Base-by-base conservation (phyloP, 2,888 invertebrate species). In the Megalurothrips usitatus region DNA sequence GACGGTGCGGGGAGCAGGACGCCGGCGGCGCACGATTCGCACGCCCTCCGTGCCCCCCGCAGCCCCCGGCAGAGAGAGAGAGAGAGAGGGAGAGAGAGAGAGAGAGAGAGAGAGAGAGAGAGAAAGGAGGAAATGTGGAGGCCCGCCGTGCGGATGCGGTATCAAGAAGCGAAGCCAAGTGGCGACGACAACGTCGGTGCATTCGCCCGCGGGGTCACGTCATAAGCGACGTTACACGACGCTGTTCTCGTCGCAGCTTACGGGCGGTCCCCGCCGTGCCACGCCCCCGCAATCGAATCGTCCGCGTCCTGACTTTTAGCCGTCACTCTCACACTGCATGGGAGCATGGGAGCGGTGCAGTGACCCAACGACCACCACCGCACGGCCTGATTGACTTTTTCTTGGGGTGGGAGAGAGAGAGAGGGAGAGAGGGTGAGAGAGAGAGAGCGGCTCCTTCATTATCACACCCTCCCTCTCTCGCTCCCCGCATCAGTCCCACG, bases 321-420 rank as follows among this genome's bases (percentile, higher is more conserved):
- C 34, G 34, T 43, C 34, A 43, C 34, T 43, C 34, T 43, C 34
- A 6, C 34, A 43, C 34, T 43, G n/a, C n/a, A n/a, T n/a, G n/a
- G n/a, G n/a, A n/a, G n/a, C n/a, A 14, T 49, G 49, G 34, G 34
- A 43, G 34, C 68, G 49, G 9, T 63, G 23, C 68, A 68, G 68
- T 26, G 68, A 26, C 58, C 58, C 58, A 43, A 43, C 34, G 6
- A 52, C 14, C 52, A 43, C 34, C 52, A 52, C 14, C 52, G 52
- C 58, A n/a, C 58, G 34, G 58, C 68, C 23, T 75, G 68, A 75
- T 75, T 75, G 68, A 75, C 68, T 75, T 75, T 75, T 58, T 58
- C 34, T 43, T 2, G 14, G n/a, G 58, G 58, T 14, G 58, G 58
- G 58, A 58, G 68, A 43, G 34, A 43, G 34, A 43, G 34, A 43